Base-by-base conservation (phyloP, 2,797 vertebrate genomes). In the Eospalax fontanierii region DNA sequence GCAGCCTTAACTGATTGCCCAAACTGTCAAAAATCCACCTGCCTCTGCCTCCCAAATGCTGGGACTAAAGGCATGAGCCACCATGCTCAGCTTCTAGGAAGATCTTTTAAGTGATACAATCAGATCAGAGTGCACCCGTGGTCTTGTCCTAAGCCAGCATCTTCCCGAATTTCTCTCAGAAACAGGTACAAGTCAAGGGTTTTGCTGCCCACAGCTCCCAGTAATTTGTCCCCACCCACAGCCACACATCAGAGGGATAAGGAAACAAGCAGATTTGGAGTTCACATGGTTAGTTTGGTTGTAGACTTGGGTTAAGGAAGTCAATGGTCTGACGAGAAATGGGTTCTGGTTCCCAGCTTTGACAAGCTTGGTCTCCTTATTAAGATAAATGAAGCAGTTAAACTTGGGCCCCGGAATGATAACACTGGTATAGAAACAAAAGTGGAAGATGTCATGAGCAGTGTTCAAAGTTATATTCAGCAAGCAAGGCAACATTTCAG, bases 321-420 rank as follows among this genome's bases (percentile, higher is more conserved):
- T 73, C 87, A 79, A 35, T 46, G 50, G 54, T 66, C 38, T 84
- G 76, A 66, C 70, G 43, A 30, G 59, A 70, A 50, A 87, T 2
- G 10, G 22, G 38, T 66, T 90, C 70, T 74, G 63, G 71, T 81
- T 91, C 88, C 75, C 35, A 65, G 61, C 93, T 74, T 76, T 43
- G 46, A 91, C 50, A 88, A 57, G 10, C 63, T 82, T 92, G 63
- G 68, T 82, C 81, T 90, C 71, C 43, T 83, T 54, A 80, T n/a
- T n/a, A 6, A 68, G 35, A 87, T 54, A 81, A 87, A 91, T 78
- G 46, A 76, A 75, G 40, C 35, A 71, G 61, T 93, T 90, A 22
- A 61, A 40, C 78, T 74, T 46, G 24, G 8, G 54, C 43, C 33
- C 11, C 6, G 2, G 87, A 73, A 83, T 80, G 61, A 9, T 7